Evolutionary conservation across 2,797 vertebrate genomes (phyloP), one percentile per base, ranked within the genome.

Genomic region (Onychomys leucogaster): DNA sequence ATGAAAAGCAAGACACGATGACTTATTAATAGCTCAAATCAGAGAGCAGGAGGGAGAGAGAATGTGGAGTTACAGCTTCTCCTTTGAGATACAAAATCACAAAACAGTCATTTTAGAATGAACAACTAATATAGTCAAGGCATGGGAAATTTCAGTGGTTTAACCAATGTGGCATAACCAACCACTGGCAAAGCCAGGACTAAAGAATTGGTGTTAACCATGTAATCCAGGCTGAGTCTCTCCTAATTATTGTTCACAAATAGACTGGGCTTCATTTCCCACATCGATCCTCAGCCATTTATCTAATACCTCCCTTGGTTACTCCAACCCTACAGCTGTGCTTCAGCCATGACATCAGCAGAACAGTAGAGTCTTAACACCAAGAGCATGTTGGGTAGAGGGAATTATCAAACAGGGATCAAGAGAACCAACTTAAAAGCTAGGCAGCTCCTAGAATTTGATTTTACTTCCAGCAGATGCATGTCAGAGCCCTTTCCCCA

Each of bases 1-100:
- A 94, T 91, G 90, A 96, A 57, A 6, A 37, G 59, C 63, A 91
- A 73, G 55, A 57, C 12, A 21, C 95, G 37, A 43, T 43, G 10
- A 6, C 23, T 55, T 63, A 76, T n/a, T 13, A 8, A 29, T 17
- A 10, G 43, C 29, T 52, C 1, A 32, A 49, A 57, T 49, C 73
- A 67, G 14, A 43, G 78, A 14, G 85, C 29, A 1, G 10, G 52
- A 5, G 37, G 16, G 52, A 3, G 29, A 32, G 49, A 52, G 52
- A 41, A 37, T 57, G 49, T 32, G 69, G 19, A 52, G 52, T 34
- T 37, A n/a, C 27, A 17, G 0, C 61, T 69, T 32, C 29, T 75
- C 32, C n/a, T 52, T 59, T 34, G 5, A 75, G 52, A 75, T 59
- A n/a, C 37, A 67, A 46, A 67, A 69, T 29, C 61, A 43, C 23